Base-by-base conservation (phyloP, 1,140 invertebrate species). In the Glossosoma conforme region DNA sequence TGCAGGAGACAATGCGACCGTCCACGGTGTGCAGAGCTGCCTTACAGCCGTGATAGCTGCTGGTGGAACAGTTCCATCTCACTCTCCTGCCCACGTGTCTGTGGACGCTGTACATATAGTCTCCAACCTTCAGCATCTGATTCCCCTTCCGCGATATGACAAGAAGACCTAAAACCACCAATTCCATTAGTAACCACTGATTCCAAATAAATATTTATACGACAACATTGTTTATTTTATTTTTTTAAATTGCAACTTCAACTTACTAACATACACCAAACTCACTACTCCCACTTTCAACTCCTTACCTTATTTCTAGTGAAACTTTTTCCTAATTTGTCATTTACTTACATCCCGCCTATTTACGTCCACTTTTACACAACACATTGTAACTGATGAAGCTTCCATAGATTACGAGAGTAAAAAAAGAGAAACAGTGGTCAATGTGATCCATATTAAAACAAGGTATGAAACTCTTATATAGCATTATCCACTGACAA, bases 201-300 rank as follows among this genome's bases (percentile, higher is more conserved):
- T 13, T 11, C n/a, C 15, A 13, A 33, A 14, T 14, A 9, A 10
- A 10, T 14, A 9, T 10, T 10, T 10, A 6, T 44, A 32, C 37
- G 13, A 50, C n/a, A 43, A 33, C 50, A 52, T 2, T 30, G 9
- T 13, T 19, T 44, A n/a, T 14, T 24, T 13, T 42, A 18, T 10
- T 52, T 17, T n/a, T 42, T 33, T 9, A 44, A 52, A 52, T 20
- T 32, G 4, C 50, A 42, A 52, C 13, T 44, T 38, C 13, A 15
- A 9, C 2, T 19, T 46, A 4, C 50, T 44, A 32, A 44, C 36
- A 32, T 17, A 40, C n/a, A 30, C 17, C 35, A 14, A 52, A 14
- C 11, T 45, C 13, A 33, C 20, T 19, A 21, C 18, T 22, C n/a
- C 47, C 47, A 15, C 10, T 14, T 20, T 35, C 35, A 0, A 21